A percentile compares a stretch with the other conserved stretches of the same genome.
Conservation (phyloP, 2,113 vertebrate species). For the Leptodactylus fuscus region DNA sequence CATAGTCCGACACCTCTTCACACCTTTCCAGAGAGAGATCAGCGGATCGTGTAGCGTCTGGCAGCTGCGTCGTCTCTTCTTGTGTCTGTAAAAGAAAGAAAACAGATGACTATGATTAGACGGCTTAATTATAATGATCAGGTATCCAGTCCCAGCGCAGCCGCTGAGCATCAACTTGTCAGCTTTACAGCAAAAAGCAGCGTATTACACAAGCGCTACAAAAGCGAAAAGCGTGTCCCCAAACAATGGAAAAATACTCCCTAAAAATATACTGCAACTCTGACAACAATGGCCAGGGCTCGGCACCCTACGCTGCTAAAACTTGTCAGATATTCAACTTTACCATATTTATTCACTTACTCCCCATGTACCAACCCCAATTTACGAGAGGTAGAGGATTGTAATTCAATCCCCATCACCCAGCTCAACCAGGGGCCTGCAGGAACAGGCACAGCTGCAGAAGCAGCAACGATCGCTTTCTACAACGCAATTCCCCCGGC, state of each 20-base stretch:
- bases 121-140: constrained; percentile 26
- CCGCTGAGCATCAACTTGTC: background rate
- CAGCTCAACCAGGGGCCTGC: background rate
- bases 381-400: background rate
- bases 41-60: background rate
- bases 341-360: background rate
- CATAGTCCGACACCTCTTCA: background rate
- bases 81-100: background rate
- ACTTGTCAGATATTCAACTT: background rate
- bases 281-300: too few species aligned
- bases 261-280: too few species aligned
- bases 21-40: background rate
- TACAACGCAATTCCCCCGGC: constrained; percentile 32
- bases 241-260: background rate
- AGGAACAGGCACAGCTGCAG: background rate
- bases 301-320: background rate
- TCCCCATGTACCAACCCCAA: background rate
- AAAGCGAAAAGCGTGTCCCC: too few species aligned
- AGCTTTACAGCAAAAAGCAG: background rate
- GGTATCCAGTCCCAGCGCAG: background rate
- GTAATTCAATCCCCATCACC: background rate
- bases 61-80: background rate
- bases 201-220: background rate
- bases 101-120: background rate
- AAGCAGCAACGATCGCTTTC: background rate